Evolutionary conservation across 53 echinoderm and acorn worm species (phyloP), one percentile per base, ranked within the genome.

Genomic region (Astropecten irregularis): DNA sequence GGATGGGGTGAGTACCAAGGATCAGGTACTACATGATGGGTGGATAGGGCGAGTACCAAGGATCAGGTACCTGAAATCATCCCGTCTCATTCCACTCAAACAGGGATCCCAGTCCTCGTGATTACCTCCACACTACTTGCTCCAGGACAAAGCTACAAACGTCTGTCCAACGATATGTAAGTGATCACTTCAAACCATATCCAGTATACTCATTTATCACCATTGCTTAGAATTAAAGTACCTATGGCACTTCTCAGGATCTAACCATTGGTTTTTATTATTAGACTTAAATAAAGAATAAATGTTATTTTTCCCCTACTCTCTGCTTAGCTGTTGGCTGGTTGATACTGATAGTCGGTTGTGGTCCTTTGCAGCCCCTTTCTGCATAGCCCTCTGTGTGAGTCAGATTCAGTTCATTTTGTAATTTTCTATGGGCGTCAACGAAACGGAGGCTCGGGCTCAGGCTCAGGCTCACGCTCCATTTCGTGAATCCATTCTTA

Each of bases 301-400:
- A 64, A 3, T 4, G 4, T 53, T 9, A 4, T 53, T 9, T 53
- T n/a, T 53, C 21, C 4, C 53, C 53, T 53, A 18, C 19, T 9
- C 21, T n/a, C n/a, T n/a, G n/a, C n/a, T 14, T 30, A 89, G 89
- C 7, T 89, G 89, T 37, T 89, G 84, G 69, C 58, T 89, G n/a
- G 33, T 84, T 47, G 69, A 68, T 10, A 38, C 37, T 20, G 37
- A 79, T 60, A 81, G 89, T 18, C 33, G 59, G 49, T 37, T 76
- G n/a, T 89, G 89, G 89, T 74, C 89, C 9, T 89, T 84, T 38
- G 65, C 46, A 40, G 70, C 37, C 52, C 89, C 85, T 0, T 89
- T 64, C 40, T 63, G 59, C 23, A 22, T 85, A 39, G 85, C 76
- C 16, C 57, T 85, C 11, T 49, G 84, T 58, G 89, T 89, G 59